Evolutionary conservation across 30 jellyfish, hydroid and myxozoan genomes (phyloP).

Genomic region (Aurelia coerulea): DNA sequence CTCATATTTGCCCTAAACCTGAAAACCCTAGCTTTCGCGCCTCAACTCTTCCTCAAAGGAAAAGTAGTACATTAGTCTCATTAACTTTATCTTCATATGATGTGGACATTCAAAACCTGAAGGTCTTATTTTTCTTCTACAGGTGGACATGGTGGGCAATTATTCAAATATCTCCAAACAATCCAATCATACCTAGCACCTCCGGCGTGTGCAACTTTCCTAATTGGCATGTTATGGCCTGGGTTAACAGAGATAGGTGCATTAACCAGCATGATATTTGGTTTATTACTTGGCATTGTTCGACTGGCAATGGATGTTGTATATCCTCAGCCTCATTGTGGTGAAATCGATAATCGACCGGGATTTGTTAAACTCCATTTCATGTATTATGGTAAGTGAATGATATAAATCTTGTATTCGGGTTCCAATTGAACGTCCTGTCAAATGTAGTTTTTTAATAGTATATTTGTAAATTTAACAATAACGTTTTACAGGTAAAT

Average conservation of each 20-base stretch:
- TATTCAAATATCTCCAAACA: conserved; percentile 84
- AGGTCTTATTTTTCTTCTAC: neutral
- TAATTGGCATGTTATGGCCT: conserved; percentile 92
- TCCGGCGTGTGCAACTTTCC: conserved; percentile 94
- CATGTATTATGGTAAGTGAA: conserved; percentile 86
- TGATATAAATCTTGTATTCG: neutral
- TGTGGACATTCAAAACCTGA: too few species aligned
- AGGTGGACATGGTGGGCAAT: conserved; percentile 96
- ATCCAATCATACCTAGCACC: conserved; percentile 95
- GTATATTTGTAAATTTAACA: too few species aligned
- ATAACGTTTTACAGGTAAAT: too few species aligned
- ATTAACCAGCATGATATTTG: conserved; percentile 84
- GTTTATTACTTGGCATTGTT: conserved; percentile 77
- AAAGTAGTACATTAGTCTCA: too few species aligned
- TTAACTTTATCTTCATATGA: too few species aligned
- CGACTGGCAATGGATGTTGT: conserved; percentile 85
- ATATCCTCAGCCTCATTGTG: conserved; percentile 94
- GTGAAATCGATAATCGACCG: conserved; percentile 76
- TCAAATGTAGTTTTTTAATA: neutral
- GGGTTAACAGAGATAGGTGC: conserved; percentile 91
- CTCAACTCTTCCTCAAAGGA: too few species aligned
- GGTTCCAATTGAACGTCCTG: neutral
- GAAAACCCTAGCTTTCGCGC: too few species aligned
- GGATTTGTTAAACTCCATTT: conserved; percentile 87
- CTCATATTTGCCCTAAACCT: too few species aligned